Conservation (phyloP, 2,797 vertebrate genomes). For the Schizopygopsis pylzovi region DNA sequence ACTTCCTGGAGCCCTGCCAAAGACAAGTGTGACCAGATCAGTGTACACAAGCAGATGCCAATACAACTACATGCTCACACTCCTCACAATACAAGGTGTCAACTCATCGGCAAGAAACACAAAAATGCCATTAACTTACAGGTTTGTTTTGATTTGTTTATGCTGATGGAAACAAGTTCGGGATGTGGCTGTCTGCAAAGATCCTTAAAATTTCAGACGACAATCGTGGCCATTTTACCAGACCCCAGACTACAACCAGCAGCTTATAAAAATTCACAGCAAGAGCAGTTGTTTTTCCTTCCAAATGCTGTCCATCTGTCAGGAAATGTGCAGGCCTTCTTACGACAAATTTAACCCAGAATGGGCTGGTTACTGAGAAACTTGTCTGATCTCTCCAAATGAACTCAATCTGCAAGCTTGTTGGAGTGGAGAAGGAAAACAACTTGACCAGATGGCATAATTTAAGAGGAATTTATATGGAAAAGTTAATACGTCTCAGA, state of each 20-base stretch:
- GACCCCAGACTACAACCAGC: slow-evolving; percentile 16
- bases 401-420: slow-evolving; percentile 51
- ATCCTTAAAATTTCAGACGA: slow-evolving; percentile 23
- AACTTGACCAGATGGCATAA: slow-evolving; percentile 57
- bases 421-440: slow-evolving; percentile 30
- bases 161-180: neutral
- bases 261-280: slow-evolving; percentile 41
- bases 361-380: slow-evolving; percentile 41
- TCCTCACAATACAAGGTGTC: neutral
- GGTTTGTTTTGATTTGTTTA: neutral
- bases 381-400: slow-evolving; percentile 46
- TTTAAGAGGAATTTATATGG: slow-evolving; percentile 39
- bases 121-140: neutral
- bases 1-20: slow-evolving; percentile 32
- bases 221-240: slow-evolving; percentile 9
- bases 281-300: slow-evolving; percentile 44
- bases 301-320: slow-evolving; percentile 49
- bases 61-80: neutral
- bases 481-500: slow-evolving; percentile 32
- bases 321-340: slow-evolving; percentile 43
- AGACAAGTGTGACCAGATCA: slow-evolving; percentile 36
- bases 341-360: slow-evolving; percentile 53
- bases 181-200: neutral
- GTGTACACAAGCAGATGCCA: slow-evolving; percentile 12
- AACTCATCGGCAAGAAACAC: neutral